Evolutionary conservation across 1,140 invertebrate species (phyloP), one percentile per base, ranked within the genome.

Genomic region (Hyles vespertilio): DNA sequence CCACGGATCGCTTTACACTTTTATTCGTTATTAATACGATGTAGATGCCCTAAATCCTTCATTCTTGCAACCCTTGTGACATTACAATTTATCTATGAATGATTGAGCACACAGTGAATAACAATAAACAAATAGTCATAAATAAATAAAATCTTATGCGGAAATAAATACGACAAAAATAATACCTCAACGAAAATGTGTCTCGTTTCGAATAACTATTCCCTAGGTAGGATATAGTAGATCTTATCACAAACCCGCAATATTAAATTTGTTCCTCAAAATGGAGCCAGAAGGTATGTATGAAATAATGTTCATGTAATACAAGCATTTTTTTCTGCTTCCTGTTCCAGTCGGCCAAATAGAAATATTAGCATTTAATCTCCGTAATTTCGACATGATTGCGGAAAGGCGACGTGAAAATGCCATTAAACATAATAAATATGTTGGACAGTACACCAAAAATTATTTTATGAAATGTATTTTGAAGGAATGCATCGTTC

Each of bases 321-420:
- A 32, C 3, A 33, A 34, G 3, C 3, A 5, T 33, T 32, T 43
- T 54, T 51, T 36, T 8, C 56, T 63, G 56, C 59, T 61, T 51
- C 68, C 54, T 56, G 54, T 72, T 82, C 46, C 72, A 89, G 88
- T 89, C 58, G 87, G 84, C 34, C 86, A 89, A 79, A 82, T 89
- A 70, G 82, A 89, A 59, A 87, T 89, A 57, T 67, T 89, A 59
- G 65, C 79, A 7, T 89, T 79, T 61, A 89, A 88, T 70, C 60
- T 89, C 9, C 74, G 82, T 52, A 84, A 89, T 59, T 84, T 89
- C 53, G 70, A 84, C 51, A 32, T 69, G 51, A 48, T 89, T 7
- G 80, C 80, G 0, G 70, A 83, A 33, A 68, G 84, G 46, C 69
- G 63, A 48, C 67, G 65, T n/a, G 64, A 64, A 62, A 69, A 70